Conservation (phyloP, 2,797 vertebrate species). For the Xenops minutus region DNA sequence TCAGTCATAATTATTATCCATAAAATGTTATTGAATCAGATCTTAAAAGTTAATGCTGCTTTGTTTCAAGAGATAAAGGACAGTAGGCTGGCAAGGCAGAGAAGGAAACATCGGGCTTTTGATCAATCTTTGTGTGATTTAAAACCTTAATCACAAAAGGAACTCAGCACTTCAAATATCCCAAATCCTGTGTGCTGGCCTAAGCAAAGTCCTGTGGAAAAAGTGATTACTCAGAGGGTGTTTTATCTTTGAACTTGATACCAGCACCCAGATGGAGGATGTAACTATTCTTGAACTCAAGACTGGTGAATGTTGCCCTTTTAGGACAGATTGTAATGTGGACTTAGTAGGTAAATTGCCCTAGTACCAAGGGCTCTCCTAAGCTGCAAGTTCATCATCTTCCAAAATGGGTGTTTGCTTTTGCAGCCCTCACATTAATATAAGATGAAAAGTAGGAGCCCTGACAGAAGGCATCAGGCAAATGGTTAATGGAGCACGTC, state of each 20-base stretch:
- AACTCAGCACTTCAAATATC: neutral
- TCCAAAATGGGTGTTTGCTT: neutral
- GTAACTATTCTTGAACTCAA: neutral
- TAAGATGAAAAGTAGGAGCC: neutral
- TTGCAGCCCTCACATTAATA: neutral
- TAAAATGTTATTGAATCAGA: slow-evolving; percentile 72
- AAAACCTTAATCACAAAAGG: slow-evolving; percentile 31
- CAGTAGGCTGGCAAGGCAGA: slow-evolving; percentile 36
- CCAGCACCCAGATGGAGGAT: neutral
- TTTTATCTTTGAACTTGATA: neutral
- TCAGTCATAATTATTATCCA: slow-evolving; percentile 66
- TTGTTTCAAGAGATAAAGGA: slow-evolving; percentile 61
- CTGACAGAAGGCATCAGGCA: neutral
- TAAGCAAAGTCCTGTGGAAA: neutral
- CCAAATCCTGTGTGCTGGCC: neutral
- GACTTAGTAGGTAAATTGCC: neutral
- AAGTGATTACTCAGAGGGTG: neutral
- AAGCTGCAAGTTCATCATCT: neutral
- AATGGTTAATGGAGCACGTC: neutral
- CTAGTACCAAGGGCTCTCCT: neutral
- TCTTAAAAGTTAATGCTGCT: slow-evolving; percentile 76
- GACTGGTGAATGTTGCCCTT: neutral
- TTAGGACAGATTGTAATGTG: neutral
- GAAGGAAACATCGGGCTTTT: neutral
- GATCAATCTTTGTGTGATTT: slow-evolving; percentile 34